These are phyloP conservation scores for Callionymus lyra DNA, from an alignment of 2,113 vertebrate genomes.

Conservation along the genomic window DNA sequence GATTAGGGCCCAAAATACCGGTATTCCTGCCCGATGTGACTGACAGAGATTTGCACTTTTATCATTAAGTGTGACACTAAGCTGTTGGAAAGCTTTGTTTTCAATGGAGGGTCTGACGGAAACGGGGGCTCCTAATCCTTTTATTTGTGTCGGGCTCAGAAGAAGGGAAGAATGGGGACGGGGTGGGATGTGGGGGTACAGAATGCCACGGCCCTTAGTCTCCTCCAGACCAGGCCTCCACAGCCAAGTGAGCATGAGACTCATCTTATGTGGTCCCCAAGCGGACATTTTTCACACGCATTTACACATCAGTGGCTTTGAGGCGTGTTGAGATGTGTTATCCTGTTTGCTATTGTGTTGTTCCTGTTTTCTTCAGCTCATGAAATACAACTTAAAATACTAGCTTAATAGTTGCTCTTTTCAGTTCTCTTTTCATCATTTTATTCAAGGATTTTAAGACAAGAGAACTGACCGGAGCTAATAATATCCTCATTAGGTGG, in stretches of 20 bases:
- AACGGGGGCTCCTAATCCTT: constrained; percentile 95
- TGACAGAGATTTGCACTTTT: constrained; percentile 95
- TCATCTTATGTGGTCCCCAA: constrained; percentile 61
- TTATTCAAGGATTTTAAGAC: no score
- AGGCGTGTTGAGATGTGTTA: constrained; percentile 21
- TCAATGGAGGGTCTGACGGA: constrained; percentile 86
- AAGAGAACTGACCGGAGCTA: no score
- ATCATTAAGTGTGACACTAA: constrained; percentile 94
- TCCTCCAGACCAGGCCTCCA: constrained; percentile 54
- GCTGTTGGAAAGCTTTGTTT: constrained; percentile 83
- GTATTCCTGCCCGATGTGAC: constrained; percentile 79
- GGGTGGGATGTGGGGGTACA: constrained; percentile 64
- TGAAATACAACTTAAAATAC: no score
- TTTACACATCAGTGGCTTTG: constrained; percentile 8
- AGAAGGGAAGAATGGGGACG: constrained; percentile 71
- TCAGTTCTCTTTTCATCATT: no score
- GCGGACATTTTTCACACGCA: constrained; percentile 11
- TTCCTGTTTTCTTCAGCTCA: neutral
- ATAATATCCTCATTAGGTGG: constrained; percentile 19
- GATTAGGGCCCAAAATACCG: constrained; percentile 86
- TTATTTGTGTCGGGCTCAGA: constrained; percentile 94
- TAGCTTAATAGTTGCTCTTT: no score
- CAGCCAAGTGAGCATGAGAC: constrained; percentile 70
- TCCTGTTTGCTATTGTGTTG: neutral
- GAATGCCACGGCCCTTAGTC: constrained; percentile 58